phyloP scores from a whole-genome alignment of 64 coral and sea anemone genomes.

The Acropora tenuis region DNA sequence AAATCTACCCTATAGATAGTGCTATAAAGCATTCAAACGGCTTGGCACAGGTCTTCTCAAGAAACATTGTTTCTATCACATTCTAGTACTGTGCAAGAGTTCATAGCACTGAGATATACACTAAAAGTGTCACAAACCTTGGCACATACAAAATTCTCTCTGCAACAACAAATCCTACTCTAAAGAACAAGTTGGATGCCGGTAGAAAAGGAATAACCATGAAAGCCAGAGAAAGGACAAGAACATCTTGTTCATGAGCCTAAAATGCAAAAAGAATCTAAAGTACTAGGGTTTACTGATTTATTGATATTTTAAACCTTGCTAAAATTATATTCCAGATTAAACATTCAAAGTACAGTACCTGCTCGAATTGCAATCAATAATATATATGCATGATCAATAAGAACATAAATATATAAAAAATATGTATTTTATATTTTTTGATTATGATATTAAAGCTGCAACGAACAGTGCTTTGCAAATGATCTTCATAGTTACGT shows the following conservation, averaged over 20 bases:
- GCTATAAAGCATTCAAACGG: no score
- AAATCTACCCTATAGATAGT: no score
- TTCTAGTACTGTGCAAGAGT: not conserved
- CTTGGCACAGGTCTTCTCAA: no score
- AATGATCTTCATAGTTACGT: no score
- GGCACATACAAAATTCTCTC: conserved; percentile 97
- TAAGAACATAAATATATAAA: no score
- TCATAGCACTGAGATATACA: not conserved
- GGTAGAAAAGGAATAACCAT: conserved; percentile 87
- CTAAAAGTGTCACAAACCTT: conserved; percentile 45
- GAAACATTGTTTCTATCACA: not conserved
- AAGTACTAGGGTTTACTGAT: not conserved
- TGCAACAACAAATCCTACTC: conserved; percentile 96
- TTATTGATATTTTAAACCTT: not conserved
- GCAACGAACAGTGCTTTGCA: no score
- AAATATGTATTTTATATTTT: no score
- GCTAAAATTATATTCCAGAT: no score
- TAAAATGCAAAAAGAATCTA: not conserved
- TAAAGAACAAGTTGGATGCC: conserved; percentile 89
- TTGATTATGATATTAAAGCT: no score
- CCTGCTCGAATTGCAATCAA: no score
- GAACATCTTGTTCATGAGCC: conserved; percentile 56
- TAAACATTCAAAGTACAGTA: no score
- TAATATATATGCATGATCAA: no score
- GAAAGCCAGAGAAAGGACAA: conserved; percentile 65